A percentile compares a stretch with the other conserved stretches of the same genome.
phyloP scores from a whole-genome alignment of 2,113 vertebrate genomes.

The Chrysemys picta region DNA sequence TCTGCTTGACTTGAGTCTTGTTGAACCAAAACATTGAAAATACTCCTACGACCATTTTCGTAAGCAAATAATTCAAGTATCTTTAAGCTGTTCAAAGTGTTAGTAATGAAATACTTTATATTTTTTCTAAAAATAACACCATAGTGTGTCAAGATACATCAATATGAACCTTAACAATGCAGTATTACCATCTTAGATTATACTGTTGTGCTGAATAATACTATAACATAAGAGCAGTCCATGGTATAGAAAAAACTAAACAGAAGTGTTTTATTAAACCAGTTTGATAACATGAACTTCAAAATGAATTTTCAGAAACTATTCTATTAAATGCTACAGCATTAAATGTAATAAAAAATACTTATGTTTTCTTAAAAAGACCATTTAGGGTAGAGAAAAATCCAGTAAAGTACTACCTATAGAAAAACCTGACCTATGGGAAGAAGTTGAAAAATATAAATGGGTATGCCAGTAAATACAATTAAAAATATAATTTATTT shows the following conservation, averaged over 20 bases:
- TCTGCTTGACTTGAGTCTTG: neutral
- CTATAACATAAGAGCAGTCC: neutral
- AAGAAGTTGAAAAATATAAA: neutral
- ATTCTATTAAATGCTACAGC: conserved; percentile 31
- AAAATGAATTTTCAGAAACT: conserved; percentile 12
- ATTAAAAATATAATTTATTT: conserved; percentile 11
- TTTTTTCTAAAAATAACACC: conserved; percentile 41
- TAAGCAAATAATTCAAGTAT: conserved; percentile 50
- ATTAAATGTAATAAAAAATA: conserved; percentile 40
- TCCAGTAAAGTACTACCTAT: neutral
- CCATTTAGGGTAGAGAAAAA: neutral
- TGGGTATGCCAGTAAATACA: neutral
- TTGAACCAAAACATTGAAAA: conserved; percentile 20
- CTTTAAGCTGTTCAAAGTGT: conserved; percentile 22
- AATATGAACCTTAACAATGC: conserved; percentile 57
- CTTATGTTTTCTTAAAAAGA: neutral
- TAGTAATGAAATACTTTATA: conserved; percentile 27
- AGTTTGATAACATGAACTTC: conserved; percentile 3
- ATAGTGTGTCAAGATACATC: conserved; percentile 24
- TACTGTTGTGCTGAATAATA: conserved; percentile 48
- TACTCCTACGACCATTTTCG: conserved; percentile 29
- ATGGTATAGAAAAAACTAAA: conserved; percentile 4
- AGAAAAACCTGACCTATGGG: neutral
- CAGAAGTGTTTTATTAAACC: neutral
- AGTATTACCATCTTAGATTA: conserved; percentile 35